phyloP scores from a whole-genome alignment of 2,888 invertebrate genomes.

The Caenorhabditis sinica region DNA sequence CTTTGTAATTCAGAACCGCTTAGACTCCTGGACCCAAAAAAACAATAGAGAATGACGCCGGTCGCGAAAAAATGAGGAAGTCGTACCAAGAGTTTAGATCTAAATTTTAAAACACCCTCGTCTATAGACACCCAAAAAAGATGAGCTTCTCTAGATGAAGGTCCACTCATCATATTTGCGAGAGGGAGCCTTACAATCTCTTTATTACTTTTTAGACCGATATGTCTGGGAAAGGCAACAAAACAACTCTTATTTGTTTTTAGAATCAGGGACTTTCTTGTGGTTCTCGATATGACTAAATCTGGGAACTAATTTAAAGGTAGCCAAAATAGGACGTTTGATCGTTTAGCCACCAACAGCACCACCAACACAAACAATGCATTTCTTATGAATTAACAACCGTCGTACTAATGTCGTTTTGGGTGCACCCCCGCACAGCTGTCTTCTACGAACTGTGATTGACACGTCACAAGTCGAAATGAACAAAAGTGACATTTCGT shows the following conservation, averaged over 20 bases:
- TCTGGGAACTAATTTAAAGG: slow-evolving; percentile 11
- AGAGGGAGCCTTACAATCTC: slow-evolving; percentile 32
- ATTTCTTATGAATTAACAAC: slow-evolving; percentile 31
- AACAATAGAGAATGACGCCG: slow-evolving; percentile 27
- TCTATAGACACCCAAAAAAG: slow-evolving; percentile 20
- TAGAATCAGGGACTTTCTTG: not conserved
- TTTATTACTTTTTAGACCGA: slow-evolving; percentile 16
- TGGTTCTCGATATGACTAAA: not conserved
- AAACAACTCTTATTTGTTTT: slow-evolving; percentile 21
- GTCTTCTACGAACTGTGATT: not conserved
- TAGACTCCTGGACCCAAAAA: slow-evolving; percentile 10
- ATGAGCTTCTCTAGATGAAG: not conserved
- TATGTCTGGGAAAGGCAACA: not conserved
- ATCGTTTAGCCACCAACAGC: not conserved
- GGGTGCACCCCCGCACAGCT: not conserved
- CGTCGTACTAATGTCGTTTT: slow-evolving; percentile 5
- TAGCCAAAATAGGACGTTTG: not conserved
- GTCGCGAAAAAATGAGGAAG: slow-evolving; percentile 21
- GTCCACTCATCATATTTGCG: no score
- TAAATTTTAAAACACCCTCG: slow-evolving; percentile 49
- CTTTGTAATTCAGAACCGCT: slow-evolving; percentile 32
- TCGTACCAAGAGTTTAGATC: slow-evolving; percentile 36
- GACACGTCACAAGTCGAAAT: slow-evolving; percentile 36
- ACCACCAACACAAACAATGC: slow-evolving; percentile 1
- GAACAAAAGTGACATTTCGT: not conserved